phyloP scores from a whole-genome alignment of 2,797 vertebrate genomes.

The Arnoldichthys spilopterus region DNA sequence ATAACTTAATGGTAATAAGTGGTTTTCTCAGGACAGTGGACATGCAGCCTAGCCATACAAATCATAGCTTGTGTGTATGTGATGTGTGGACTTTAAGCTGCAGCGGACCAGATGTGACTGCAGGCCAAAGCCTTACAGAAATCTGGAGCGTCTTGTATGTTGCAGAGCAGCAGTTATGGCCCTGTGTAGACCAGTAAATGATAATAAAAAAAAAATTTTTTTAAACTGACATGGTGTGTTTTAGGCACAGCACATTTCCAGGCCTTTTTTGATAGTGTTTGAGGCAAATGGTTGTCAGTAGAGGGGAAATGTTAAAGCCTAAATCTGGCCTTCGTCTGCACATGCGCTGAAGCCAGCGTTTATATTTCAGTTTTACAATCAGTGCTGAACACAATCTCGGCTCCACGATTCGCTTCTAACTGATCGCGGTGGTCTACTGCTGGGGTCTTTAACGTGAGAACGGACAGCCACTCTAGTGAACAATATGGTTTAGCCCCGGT shows the following conservation, averaged over 20 bases:
- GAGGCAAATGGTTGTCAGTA: background rate
- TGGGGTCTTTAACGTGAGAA: background rate
- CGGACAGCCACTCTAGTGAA: background rate
- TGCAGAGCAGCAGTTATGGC: too few species aligned
- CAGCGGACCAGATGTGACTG: background rate
- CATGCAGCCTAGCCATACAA: background rate
- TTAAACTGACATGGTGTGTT: too few species aligned
- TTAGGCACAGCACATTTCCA: background rate
- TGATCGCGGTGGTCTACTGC: background rate
- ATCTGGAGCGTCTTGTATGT: too few species aligned
- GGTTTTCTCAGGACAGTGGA: too few species aligned
- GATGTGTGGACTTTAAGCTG: background rate
- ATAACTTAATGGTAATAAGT: too few species aligned
- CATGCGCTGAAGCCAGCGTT: background rate
- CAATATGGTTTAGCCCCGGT: background rate
- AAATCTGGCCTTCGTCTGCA: constrained; percentile 1
- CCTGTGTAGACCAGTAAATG: too few species aligned
- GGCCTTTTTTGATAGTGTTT: background rate
- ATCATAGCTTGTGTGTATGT: background rate
- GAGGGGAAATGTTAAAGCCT: background rate
- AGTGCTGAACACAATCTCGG: constrained; percentile 1
- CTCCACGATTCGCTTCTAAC: background rate
- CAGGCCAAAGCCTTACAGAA: background rate
- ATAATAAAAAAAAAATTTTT: too few species aligned
- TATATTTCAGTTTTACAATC: background rate